These are phyloP conservation scores for Oreochromis grahami DNA, from an alignment of 2,797 vertebrate genomes.

Conservation along the genomic window DNA sequence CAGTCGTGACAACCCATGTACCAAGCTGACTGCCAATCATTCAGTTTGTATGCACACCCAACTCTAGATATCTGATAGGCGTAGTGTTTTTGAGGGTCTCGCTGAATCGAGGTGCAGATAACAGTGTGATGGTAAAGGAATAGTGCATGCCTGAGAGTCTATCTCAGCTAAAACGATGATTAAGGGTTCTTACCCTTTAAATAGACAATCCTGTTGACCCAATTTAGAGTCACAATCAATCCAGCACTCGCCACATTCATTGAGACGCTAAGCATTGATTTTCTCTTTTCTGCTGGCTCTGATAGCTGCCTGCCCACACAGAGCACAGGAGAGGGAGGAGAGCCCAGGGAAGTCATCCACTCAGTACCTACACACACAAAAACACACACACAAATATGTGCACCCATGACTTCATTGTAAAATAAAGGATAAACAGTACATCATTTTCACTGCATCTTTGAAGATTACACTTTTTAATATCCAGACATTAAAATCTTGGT, in stretches of 20 bases:
- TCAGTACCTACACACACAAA: background rate
- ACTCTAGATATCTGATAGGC: background rate
- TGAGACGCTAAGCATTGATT: slow-evolving; percentile 82
- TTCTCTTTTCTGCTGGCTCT: slow-evolving; percentile 47
- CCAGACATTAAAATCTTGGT: background rate
- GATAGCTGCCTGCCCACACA: slow-evolving; percentile 28
- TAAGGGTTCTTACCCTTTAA: slow-evolving; percentile 83
- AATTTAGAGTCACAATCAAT: slow-evolving; percentile 83
- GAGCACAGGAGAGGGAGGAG: background rate
- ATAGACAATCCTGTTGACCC: slow-evolving; percentile 82
- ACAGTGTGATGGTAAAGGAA: slow-evolving; percentile 35
- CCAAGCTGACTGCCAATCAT: background rate
- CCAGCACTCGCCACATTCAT: slow-evolving; percentile 79
- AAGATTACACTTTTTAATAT: background rate
- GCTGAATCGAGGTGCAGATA: slow-evolving; percentile 21
- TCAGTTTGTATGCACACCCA: background rate
- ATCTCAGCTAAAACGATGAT: slow-evolving; percentile 79
- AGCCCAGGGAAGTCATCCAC: background rate
- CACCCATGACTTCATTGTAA: too few species aligned
- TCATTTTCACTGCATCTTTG: too few species aligned
- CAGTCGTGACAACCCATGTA: background rate
- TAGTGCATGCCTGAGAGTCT: slow-evolving; percentile 58
- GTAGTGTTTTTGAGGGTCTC: background rate
- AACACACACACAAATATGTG: background rate
- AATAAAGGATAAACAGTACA: background rate